Evolutionary conservation across 2,113 vertebrate species (phyloP).

Genomic region (Macquaria ambigua): DNA sequence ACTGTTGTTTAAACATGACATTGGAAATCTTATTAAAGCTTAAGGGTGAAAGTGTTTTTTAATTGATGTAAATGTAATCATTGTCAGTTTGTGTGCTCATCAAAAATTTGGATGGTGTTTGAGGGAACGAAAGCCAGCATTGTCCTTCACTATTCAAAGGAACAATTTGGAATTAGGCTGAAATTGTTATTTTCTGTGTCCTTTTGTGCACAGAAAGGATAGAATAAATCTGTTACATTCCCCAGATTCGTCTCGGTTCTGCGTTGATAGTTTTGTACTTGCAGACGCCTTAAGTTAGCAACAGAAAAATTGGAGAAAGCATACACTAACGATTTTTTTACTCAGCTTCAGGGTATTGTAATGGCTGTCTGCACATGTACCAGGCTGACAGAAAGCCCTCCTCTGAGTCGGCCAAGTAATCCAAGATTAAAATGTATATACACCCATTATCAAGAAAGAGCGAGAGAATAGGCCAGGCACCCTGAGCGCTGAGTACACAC

Average conservation of each 20-base stretch:
- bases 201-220: conserved; percentile 15
- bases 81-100: conserved; percentile 54
- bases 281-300: conserved; percentile 33
- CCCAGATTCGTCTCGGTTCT: conserved; percentile 11
- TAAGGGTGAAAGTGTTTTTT: conserved; percentile 30
- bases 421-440: conserved; percentile 76
- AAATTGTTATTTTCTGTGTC: background rate
- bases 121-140: conserved; percentile 4
- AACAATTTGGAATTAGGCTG: background rate
- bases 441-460: conserved; percentile 67
- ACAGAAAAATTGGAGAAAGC: conserved; percentile 25
- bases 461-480: conserved; percentile 37
- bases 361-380: conserved; percentile 40
- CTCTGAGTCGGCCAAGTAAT: conserved; percentile 64
- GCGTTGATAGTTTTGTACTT: conserved; percentile 19
- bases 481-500: conserved; percentile 51
- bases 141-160: conserved; percentile 21
- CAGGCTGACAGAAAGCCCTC: conserved; percentile 44
- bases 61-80: conserved; percentile 58
- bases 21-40: conserved; percentile 61
- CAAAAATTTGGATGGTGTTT: background rate
- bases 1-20: conserved; percentile 68
- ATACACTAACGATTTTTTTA: conserved; percentile 34
- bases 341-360: conserved; percentile 52
- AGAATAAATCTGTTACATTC: conserved; percentile 17